Percentiles rank a stretch among this genome's conserved stretches.
These are phyloP conservation scores for Psophia crepitans DNA, from an alignment of 2,113 vertebrate genomes.

Conservation along the genomic window DNA sequence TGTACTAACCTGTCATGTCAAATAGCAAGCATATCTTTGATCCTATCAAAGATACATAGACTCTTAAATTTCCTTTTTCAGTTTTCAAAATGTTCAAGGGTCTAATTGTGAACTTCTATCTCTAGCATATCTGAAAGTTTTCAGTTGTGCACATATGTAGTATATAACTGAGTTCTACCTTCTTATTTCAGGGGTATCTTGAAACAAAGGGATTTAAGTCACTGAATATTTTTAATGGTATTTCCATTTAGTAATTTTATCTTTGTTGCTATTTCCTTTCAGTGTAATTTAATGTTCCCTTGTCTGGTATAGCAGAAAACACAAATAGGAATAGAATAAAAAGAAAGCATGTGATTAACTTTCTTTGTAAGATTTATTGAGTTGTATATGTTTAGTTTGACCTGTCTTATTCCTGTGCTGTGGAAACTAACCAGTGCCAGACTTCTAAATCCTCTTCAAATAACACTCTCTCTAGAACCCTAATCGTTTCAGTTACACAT, in stretches of 20 bases:
- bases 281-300: constrained; percentile 39
- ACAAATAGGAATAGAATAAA: constrained; percentile 41
- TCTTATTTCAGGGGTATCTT: background rate
- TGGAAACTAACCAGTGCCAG: constrained; percentile 44
- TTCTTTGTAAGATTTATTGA: constrained; percentile 43
- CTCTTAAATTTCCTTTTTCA: background rate
- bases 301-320: constrained; percentile 16
- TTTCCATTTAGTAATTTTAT: constrained; percentile 30
- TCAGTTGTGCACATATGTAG: background rate
- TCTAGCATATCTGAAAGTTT: background rate
- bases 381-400: constrained; percentile 31
- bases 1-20: background rate
- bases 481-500: background rate
- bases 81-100: background rate
- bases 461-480: constrained; percentile 15
- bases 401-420: constrained; percentile 18
- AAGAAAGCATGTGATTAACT: constrained; percentile 1
- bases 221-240: background rate
- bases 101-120: background rate
- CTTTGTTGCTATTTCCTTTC: constrained; percentile 41
- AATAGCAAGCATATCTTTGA: background rate
- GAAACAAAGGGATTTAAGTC: constrained; percentile 3
- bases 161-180: background rate
- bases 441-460: constrained; percentile 40
- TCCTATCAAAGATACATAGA: background rate